phyloP scores from a whole-genome alignment of 37 sponge, comb jelly and placozoan genomes.

The Tethya wilhelma region DNA sequence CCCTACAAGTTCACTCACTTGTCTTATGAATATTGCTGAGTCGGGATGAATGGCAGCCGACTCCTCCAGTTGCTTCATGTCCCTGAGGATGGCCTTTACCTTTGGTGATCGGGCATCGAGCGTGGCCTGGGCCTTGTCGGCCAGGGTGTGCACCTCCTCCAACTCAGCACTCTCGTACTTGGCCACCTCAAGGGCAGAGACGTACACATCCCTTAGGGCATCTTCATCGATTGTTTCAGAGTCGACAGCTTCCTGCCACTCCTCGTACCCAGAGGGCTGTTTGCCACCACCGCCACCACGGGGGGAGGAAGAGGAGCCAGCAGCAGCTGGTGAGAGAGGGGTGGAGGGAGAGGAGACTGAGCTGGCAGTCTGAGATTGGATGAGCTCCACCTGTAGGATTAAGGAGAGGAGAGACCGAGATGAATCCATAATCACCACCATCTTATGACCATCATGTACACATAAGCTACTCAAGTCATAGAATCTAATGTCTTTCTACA shows the following conservation, averaged over 20 bases:
- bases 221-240: slow-evolving; percentile 17
- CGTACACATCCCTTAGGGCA: slow-evolving; percentile 54
- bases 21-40: slow-evolving; percentile 83
- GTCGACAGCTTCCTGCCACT: slow-evolving; percentile 38
- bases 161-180: slow-evolving; percentile 69
- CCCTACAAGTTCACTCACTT: slow-evolving; percentile 39
- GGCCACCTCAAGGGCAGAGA: slow-evolving; percentile 62
- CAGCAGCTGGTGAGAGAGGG: not conserved
- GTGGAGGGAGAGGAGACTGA: not conserved
- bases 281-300: not conserved
- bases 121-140: slow-evolving; percentile 32
- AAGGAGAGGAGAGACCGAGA: not conserved
- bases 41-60: slow-evolving; percentile 80
- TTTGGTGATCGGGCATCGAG: slow-evolving; percentile 75
- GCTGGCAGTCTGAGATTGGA: not conserved
- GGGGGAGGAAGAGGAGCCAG: not conserved
- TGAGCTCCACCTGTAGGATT: not conserved
- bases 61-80: slow-evolving; percentile 75
- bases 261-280: not conserved
- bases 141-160: slow-evolving; percentile 42
- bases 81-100: slow-evolving; percentile 76
- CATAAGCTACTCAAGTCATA: too few relatives aligned
- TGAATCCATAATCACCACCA: too few relatives aligned
- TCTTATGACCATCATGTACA: too few relatives aligned
- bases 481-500: too few relatives aligned